These are phyloP conservation scores for Hyaena hyaena DNA, from an alignment of 2,113 vertebrate genomes.

Conservation along the genomic window DNA sequence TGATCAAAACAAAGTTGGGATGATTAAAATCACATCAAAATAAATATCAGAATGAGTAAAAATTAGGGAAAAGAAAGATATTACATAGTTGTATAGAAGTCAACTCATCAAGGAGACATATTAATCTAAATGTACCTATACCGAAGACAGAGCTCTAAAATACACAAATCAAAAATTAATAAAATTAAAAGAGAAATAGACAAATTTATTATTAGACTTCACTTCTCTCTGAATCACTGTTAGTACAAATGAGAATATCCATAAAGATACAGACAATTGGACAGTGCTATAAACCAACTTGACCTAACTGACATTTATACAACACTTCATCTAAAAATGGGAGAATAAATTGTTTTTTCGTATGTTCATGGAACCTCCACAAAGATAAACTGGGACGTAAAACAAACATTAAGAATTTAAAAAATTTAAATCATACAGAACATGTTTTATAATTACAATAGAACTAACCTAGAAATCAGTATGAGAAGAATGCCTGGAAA, in stretches of 20 bases:
- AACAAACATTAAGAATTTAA: not conserved
- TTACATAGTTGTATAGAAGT: not conserved
- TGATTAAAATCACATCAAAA: not conserved
- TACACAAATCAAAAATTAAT: not conserved
- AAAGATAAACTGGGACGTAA: not conserved
- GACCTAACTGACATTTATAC: not conserved
- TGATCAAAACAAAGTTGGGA: not conserved
- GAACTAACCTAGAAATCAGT: not conserved
- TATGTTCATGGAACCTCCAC: not conserved
- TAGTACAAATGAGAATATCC: not conserved
- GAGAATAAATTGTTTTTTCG: not conserved
- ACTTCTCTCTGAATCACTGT: not conserved
- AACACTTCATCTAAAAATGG: not conserved
- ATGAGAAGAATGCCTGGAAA: not conserved
- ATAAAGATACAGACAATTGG: not conserved
- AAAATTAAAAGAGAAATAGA: not conserved
- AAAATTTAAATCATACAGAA: not conserved
- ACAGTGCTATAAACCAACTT: not conserved
- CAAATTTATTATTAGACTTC: not conserved
- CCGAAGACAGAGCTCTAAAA: not conserved
- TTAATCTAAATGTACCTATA: not conserved
- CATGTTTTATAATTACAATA: not conserved
- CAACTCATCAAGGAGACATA: not conserved
- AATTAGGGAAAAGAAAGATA: not conserved
- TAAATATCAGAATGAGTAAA: constrained; percentile 5